Conservation (phyloP, 2,113 vertebrate species). For the Rhynchomys soricoides region DNA sequence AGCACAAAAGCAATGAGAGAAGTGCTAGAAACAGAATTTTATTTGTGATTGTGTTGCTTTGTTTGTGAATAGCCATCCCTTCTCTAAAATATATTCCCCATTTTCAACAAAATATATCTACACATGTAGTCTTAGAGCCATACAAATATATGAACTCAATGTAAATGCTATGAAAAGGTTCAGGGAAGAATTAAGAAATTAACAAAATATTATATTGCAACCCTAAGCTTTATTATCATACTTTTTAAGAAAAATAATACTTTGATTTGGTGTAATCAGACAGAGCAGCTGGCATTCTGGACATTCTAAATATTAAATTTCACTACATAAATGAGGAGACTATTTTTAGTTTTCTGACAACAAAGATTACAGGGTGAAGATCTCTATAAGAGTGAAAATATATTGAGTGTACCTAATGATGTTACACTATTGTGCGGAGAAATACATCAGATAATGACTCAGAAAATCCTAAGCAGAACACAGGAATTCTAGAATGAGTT, state of each 20-base stretch:
- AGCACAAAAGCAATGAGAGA: neutral
- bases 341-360: neutral
- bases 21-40: neutral
- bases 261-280: neutral
- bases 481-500: neutral
- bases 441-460: neutral
- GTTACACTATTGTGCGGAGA: neutral
- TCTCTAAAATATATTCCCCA: neutral
- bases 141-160: neutral
- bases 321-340: neutral
- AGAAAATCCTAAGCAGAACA: neutral
- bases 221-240: neutral
- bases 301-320: neutral
- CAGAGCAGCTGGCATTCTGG: neutral
- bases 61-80: accelerated
- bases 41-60: neutral
- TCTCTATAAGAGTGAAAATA: neutral
- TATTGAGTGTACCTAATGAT: neutral
- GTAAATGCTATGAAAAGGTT: neutral
- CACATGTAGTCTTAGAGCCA: neutral
- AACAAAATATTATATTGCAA: neutral
- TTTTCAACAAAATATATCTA: neutral
- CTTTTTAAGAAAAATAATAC: neutral
- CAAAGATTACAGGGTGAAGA: neutral
- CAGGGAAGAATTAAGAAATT: neutral